Percentiles rank a stretch among this genome's conserved stretches.
phyloP scores from a whole-genome alignment of 2,113 vertebrate genomes.

The Mohoua ochrocephala region DNA sequence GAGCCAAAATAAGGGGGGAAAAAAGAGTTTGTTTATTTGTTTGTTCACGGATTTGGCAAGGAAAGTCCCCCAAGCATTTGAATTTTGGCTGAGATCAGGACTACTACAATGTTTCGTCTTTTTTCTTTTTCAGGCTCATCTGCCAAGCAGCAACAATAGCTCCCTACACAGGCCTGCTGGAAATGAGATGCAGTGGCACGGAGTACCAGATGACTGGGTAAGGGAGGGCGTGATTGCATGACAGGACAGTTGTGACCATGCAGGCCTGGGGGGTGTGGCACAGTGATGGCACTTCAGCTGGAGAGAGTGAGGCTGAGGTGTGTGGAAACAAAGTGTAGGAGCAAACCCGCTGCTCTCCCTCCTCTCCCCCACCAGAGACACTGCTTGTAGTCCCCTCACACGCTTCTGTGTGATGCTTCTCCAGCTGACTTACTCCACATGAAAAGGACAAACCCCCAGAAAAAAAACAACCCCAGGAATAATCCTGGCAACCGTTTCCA shows the following conservation, averaged over 20 bases:
- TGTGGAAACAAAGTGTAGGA: background rate
- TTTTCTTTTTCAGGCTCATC: background rate
- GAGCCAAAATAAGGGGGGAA: background rate
- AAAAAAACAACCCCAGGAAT: background rate
- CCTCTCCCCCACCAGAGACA: background rate
- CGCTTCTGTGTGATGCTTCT: background rate
- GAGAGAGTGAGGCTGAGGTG: background rate
- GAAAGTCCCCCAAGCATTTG: background rate
- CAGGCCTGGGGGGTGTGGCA: background rate
- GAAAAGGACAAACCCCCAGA: background rate
- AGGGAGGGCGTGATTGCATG: background rate
- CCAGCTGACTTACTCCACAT: background rate
- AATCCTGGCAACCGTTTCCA: background rate
- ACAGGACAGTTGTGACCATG: background rate
- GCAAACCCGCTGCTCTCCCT: background rate
- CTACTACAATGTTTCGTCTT: conserved; percentile 25
- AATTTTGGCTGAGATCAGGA: conserved; percentile 30
- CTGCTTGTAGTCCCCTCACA: background rate
- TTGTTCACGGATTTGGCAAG: conserved; percentile 39
- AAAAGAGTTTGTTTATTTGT: conserved; percentile 33
- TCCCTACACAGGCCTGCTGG: background rate
- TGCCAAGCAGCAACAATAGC: conserved; percentile 5
- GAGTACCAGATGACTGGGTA: background rate
- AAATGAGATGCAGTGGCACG: background rate
- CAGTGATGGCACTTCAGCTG: background rate